Evolutionary conservation across 2,797 vertebrate species (phyloP), one percentile per base, ranked within the genome.

Genomic region (Intellagama lesueurii): DNA sequence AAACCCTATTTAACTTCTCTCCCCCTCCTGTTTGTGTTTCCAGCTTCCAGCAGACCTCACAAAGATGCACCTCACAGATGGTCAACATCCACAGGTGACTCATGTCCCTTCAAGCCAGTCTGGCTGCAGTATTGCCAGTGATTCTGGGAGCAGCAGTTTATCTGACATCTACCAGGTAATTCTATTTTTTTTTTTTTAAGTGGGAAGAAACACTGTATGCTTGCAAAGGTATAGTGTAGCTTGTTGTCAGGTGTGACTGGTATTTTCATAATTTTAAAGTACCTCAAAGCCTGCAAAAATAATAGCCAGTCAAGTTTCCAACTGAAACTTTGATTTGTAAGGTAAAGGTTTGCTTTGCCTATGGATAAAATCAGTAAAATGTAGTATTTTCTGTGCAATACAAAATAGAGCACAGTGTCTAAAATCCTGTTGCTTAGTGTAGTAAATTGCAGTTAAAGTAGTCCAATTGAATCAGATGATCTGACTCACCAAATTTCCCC

Each of bases 11-110:
- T 89, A 72, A 60, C 28, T 22, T 77, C 28, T 30, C 66, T 35
- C 6, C 87, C 69, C 80, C 7, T 88, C 75, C 22, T 93, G 9
- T 17, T 92, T 94, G 92, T 95, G n/a, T 96, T 72, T 91, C 30
- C 97, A 99, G 99, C 99, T 99, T 96, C 99, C 99, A 94, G 98
- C 98, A 52, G 99, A 99, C 95, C 98, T 99, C 92, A 98, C 98
- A 96, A 99, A 99, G 97, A 99, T 99, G 98, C 99, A 99, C 87
- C 98, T 99, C 88, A 98, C 98, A 7, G 99, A 99, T 95, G 98
- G 97, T 90, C 97, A 98, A 95, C 98, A 99, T 90, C 98, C 98
- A 73, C 98, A 98, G 96, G 98, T 98, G 97, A 97, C 97, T 78
- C 98, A 98, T 11, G 97, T 99, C 94, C 97, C 99, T 76, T 98